Evolutionary conservation across 2,797 vertebrate species (phyloP).

Genomic region (Neomorphus geoffroyi): DNA sequence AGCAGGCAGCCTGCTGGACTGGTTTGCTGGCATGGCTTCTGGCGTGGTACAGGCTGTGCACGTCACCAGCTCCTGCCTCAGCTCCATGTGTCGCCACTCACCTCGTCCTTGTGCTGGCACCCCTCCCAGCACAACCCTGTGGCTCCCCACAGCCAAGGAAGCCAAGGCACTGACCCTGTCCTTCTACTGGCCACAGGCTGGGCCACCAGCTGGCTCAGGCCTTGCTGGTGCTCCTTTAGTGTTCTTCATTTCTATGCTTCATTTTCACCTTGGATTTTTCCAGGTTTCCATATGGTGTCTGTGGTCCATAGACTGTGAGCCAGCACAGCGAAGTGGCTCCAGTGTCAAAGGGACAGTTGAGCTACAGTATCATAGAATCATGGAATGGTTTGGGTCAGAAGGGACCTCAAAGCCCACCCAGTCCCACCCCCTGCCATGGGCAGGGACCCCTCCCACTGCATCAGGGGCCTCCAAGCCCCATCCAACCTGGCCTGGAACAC

Average conservation of each 20-base stretch:
- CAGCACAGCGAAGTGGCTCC: neutral
- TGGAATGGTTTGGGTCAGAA: too few species aligned
- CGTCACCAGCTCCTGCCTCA: neutral
- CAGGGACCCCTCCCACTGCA: too few species aligned
- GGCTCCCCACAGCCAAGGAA: neutral
- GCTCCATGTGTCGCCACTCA: neutral
- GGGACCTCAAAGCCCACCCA: too few species aligned
- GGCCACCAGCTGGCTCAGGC: neutral
- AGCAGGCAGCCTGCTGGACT: neutral
- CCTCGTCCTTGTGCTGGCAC: neutral
- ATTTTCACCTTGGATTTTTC: neutral
- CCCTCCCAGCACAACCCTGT: neutral
- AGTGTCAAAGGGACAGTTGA: neutral
- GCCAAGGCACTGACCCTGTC: neutral
- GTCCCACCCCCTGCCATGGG: too few species aligned
- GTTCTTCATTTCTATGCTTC: neutral
- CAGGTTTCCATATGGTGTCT: neutral
- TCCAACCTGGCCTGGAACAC: too few species aligned
- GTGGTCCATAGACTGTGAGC: neutral
- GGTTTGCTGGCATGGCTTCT: neutral
- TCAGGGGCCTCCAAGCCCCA: too few species aligned
- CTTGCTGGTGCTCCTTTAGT: neutral
- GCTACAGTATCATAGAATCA: accelerated
- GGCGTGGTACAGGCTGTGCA: accelerated
- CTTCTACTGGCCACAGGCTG: neutral